Base-by-base conservation (phyloP, 1,140 invertebrate species). In the Thaumetopoea pityocampa region DNA sequence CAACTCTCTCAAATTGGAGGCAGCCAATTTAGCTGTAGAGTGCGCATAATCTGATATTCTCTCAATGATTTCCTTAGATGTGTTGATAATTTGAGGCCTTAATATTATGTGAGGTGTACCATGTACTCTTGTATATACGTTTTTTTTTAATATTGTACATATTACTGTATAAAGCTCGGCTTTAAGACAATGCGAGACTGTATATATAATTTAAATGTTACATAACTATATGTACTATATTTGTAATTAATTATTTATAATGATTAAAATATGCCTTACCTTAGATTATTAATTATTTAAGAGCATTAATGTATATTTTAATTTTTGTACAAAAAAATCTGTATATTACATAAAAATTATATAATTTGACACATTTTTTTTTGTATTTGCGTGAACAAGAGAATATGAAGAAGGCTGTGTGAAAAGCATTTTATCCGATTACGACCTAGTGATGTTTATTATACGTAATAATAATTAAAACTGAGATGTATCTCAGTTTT, bases 161-260 rank as follows among this genome's bases (percentile, higher is more conserved):
- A 55, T 55, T n/a, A n/a, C n/a, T 70, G 64, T 73, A 72, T 63
- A 76, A 43, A 67, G 53, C 51, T 71, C 64, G 53, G 63, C 64
- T 74, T 74, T 73, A 73, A 79, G 62, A 56, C 63, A 65, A 59
- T 50, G 62, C 67, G 67, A 78, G 74, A 79, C 73, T 80, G 73
- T 80, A 64, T 68, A 80, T 73, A 79, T 57, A 70, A n/a, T n/a
- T n/a, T n/a, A n/a, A n/a, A 63, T 64, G 23, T 53, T 45, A 55
- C 51, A 47, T 50, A n/a, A n/a, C n/a, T n/a, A 47, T 58, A 63
- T 79, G 67, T 82, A 81, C 34, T 63, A 70, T 71, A 73, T 67
- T 68, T 77, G 67, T 80, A 78, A 76, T 69, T 60, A 68, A 63
- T 45, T 76, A 81, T 80, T 76, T 76, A 74, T 81, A 77, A 70